A percentile compares a stretch with the other conserved stretches of the same genome.
phyloP scores from a whole-genome alignment of 2,113 vertebrate genomes.

The Acanthochromis polyacanthus region DNA sequence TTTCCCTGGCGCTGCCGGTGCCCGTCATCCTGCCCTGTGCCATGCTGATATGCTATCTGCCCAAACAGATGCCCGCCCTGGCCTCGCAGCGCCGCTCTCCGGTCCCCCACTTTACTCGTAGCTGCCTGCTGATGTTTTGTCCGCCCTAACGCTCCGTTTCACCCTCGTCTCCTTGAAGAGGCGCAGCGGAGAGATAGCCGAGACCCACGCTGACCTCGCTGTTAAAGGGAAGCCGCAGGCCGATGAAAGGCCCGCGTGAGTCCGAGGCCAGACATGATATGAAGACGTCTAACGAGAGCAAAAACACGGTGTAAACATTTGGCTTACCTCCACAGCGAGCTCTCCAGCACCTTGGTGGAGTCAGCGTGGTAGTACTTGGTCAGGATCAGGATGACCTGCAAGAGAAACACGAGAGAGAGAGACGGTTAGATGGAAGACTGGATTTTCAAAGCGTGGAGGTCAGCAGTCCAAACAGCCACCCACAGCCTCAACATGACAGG shows the following conservation, averaged over 20 bases:
- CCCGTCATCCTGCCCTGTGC: constrained; percentile 53
- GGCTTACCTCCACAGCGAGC: constrained; percentile 87
- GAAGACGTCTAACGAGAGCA: constrained; percentile 29
- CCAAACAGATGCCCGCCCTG: constrained; percentile 68
- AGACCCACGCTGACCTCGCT: constrained; percentile 22
- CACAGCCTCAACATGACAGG: background rate
- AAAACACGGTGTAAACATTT: constrained; percentile 29
- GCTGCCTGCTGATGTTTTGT: constrained; percentile 69
- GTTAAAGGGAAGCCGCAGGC: constrained; percentile 22
- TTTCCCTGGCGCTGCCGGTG: constrained; percentile 49
- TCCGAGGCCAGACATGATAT: constrained; percentile 33
- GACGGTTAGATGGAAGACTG: background rate
- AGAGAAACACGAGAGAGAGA: constrained; percentile 6
- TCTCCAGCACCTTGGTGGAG: constrained; percentile 97
- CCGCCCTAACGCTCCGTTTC: constrained; percentile 21
- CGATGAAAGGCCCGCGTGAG: constrained; percentile 19
- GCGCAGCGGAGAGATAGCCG: constrained; percentile 21
- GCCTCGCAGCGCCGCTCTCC: constrained; percentile 37
- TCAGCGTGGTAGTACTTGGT: constrained; percentile 98
- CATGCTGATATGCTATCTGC: constrained; percentile 76
- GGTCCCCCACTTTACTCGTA: constrained; percentile 22
- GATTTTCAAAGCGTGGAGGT: background rate
- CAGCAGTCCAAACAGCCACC: background rate
- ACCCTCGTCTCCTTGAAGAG: constrained; percentile 49
- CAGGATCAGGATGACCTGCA: constrained; percentile 96